Evolutionary conservation across 2,888 invertebrate genomes (phyloP), one percentile per base, ranked within the genome.

Genomic region (Aspidiotus destructor): DNA sequence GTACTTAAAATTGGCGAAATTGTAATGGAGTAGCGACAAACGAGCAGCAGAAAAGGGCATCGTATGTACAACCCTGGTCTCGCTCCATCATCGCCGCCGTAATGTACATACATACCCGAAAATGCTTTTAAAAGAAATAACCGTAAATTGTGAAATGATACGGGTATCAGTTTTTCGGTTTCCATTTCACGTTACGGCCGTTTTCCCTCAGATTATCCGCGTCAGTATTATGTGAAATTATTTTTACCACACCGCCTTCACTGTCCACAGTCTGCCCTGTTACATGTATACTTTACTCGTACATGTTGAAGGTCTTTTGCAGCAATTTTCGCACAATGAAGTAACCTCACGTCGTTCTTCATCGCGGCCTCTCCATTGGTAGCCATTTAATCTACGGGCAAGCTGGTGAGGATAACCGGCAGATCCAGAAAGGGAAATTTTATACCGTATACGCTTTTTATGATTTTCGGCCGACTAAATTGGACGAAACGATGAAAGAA

Each of bases 101-200:
- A 48, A n/a, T n/a, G 48, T n/a, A n/a, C 48, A 48, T n/a, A 48
- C 10, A 28, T 58, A 58, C 28, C 58, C 11, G 58, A 58, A 58
- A 58, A 58, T 58, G 58, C 58, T 58, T 58, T 58, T 58, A 58
- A 28, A 58, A 58, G 58, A 58, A 58, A 58, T 58, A 16, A 28
- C 28, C 28, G 58, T 58, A 58, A 58, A 58, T 58, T 58, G 40
- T 28, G 58, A 58, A 58, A 58, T 17, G 28, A 28, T 58, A 58
- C 28, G 11, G 55, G 48, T 48, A 48, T 48, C 48, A 48, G 48
- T 48, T 48, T 48, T 48, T 48, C 48, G 48, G 48, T 48, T 48
- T 48, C 48, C 48, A 48, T 48, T 48, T 48, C 48, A n/a, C 48
- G n/a, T 48, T 48, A 48, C 48, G 48, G n/a, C 48, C 28, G 28